These are phyloP conservation scores for Myotis davidii DNA, from an alignment of 2,113 vertebrate genomes.

Conservation along the genomic window DNA sequence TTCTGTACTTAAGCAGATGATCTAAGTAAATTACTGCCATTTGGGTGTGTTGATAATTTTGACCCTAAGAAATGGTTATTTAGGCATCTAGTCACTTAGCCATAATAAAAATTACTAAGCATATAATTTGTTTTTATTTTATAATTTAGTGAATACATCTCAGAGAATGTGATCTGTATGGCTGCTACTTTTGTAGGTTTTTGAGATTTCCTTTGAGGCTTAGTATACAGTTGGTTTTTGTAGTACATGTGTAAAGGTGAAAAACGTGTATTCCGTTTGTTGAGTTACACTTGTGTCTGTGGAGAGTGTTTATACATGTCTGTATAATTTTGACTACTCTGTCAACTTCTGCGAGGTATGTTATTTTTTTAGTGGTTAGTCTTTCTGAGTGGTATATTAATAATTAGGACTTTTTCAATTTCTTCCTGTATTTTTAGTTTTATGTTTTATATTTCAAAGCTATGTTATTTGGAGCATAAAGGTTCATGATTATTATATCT, in stretches of 20 bases:
- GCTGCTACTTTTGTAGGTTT: not conserved
- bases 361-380: not conserved
- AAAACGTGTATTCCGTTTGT: not conserved
- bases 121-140: conserved; percentile 13
- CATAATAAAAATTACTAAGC: not conserved
- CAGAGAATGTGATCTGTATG: not conserved
- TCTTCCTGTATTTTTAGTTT: conserved; percentile 1
- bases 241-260: not conserved
- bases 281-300: not conserved
- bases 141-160: not conserved
- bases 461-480: conserved; percentile 3
- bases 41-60: conserved; percentile 14
- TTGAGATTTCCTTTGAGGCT: conserved; percentile 30
- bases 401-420: not conserved
- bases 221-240: not conserved
- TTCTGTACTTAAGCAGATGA: conserved; percentile 6
- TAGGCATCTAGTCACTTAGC: conserved; percentile 1
- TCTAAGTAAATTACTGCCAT: not conserved
- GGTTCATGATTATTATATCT: not conserved
- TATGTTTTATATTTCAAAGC: conserved; percentile 19
- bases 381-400: not conserved
- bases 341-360: not conserved
- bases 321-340: not conserved
- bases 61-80: not conserved
- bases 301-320: not conserved